Percentiles rank a stretch among this genome's conserved stretches.
These are phyloP conservation scores for Discoglossus pictus DNA, from an alignment of 2,797 vertebrate species.

Conservation along the genomic window DNA sequence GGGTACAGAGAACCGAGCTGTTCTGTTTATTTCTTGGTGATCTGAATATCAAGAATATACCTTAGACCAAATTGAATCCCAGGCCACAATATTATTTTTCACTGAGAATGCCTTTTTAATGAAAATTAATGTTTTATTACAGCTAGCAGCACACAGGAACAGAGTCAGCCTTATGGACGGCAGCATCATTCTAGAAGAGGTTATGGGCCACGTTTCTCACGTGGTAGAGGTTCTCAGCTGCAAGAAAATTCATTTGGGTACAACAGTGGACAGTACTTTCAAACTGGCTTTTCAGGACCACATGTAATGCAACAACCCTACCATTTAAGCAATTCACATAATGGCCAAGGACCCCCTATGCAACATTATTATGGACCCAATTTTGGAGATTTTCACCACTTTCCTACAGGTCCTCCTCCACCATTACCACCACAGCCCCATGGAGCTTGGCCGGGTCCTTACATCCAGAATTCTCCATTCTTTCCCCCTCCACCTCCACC, in stretches of 20 bases:
- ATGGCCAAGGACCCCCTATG: slow-evolving; percentile 11
- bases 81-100: too few relatives aligned
- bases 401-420: slow-evolving; percentile 1
- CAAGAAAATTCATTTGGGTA: slow-evolving; percentile 10
- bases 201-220: slow-evolving; percentile 12
- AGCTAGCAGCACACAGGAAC: not conserved
- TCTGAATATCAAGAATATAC: too few relatives aligned
- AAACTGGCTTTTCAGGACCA: slow-evolving; percentile 1
- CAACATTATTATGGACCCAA: slow-evolving; percentile 15
- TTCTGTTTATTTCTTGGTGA: too few relatives aligned
- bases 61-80: too few relatives aligned
- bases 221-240: not conserved
- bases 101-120: too few relatives aligned
- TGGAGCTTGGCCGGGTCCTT: slow-evolving; percentile 30
- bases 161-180: not conserved
- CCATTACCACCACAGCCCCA: slow-evolving; percentile 10
- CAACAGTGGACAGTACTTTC: slow-evolving; percentile 8
- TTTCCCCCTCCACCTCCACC: slow-evolving; percentile 20
- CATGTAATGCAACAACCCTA: slow-evolving; percentile 27
- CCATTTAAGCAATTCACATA: slow-evolving; percentile 21
- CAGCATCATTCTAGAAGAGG: slow-evolving; percentile 12
- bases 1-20: too few relatives aligned
- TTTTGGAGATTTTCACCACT: slow-evolving; percentile 26
- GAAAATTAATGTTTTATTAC: too few relatives aligned
- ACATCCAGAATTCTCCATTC: slow-evolving; percentile 20